Base-by-base conservation (phyloP, 2,113 vertebrate genomes). In the Erpornis zantholeuca region DNA sequence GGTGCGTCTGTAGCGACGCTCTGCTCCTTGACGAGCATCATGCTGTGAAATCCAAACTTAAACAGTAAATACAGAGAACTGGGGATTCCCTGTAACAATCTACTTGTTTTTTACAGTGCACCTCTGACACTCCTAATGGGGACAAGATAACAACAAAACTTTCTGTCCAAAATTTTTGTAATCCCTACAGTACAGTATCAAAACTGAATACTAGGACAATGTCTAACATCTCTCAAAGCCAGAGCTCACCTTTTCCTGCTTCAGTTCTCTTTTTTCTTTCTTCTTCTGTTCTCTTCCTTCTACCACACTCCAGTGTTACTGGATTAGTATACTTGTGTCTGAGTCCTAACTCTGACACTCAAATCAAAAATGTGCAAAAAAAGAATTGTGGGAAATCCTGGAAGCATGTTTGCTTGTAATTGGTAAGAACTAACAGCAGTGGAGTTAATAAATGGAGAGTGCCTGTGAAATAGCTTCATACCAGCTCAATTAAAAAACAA, bases 1-100 rank as follows among this genome's bases (percentile, higher is more conserved):
- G 29, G 98, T 98, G 40, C 95, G 95, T 84, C 97, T 98, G 95
- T 98, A 99, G 21, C 78, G 96, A 79, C 97, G 98, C 92, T 99
- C 98, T 61, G 98, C 99, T 52, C 88, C 98, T 75, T 96, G 98
- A 85, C 98, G 98, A 50, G 99, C 99, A 84, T 97, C 97, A 64
- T 81, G 97, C 99, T 99, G 75, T 38, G 88, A 86, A 94, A 93
- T 70, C 0, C 1, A 95, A 96, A 95, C 49, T 78, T 24, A 53
- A 44, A 87, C 31, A 79, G 72, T 95, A 52, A 91, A 69, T 21
- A 38, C 3, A 2, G 3, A 66, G 38, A 91, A 73, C 52, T 50
- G 54, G 64, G 42, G 11, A 54, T 73, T 82, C 75, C 47, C 27
- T 9, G 2, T 20, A 86, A 50, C 9, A 19, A 36, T 45, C 33